Conservation (phyloP, 2,797 vertebrate genomes). For the Molossus molossus region DNA sequence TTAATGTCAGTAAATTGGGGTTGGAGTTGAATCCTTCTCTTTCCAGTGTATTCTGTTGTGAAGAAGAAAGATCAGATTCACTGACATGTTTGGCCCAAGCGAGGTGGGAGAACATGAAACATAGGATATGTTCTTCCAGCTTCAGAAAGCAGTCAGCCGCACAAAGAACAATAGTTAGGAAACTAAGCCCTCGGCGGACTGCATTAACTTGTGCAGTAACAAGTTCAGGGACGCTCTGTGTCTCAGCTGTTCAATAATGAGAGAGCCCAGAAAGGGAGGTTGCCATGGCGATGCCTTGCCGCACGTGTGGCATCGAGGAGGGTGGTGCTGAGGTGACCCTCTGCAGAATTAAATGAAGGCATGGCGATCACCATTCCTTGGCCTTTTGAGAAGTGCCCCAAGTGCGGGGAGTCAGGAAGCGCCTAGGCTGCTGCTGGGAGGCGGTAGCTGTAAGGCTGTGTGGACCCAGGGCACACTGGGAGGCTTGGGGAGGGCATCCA, state of each 20-base stretch:
- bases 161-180: slow-evolving; percentile 60
- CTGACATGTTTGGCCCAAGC: neutral
- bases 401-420: neutral
- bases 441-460: neutral
- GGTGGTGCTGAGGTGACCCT: neutral
- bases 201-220: slow-evolving; percentile 63
- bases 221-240: slow-evolving; percentile 50
- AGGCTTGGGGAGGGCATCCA: neutral
- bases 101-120: neutral
- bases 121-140: neutral
- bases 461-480: neutral
- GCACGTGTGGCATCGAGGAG: neutral
- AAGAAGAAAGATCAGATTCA: neutral
- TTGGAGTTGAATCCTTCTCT: neutral
- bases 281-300: slow-evolving; percentile 72
- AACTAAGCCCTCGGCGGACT: slow-evolving; percentile 52
- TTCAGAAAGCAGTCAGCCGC: slow-evolving; percentile 43
- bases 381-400: neutral
- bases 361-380: neutral
- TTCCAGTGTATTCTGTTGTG: neutral
- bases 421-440: neutral
- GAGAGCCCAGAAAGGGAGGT: neutral
- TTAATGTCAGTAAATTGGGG: neutral
- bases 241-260: slow-evolving; percentile 69
- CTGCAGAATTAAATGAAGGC: neutral